These are phyloP conservation scores for Gadopsis bispinosus DNA, from an alignment of 2,797 vertebrate genomes.

Conservation along the genomic window DNA sequence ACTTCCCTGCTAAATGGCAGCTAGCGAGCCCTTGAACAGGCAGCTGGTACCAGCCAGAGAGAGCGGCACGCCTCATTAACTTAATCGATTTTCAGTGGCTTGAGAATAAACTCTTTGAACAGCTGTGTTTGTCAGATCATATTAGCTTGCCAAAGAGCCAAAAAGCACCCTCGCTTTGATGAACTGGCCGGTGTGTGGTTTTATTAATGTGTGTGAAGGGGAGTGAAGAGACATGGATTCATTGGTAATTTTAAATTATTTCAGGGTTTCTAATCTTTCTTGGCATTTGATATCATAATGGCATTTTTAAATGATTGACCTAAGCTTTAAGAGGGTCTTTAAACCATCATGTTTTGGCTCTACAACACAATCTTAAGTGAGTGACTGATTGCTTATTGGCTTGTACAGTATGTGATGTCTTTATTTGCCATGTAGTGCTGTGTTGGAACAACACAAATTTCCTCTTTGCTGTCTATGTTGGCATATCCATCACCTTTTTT, in stretches of 20 bases:
- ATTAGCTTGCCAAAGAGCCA: constrained; percentile 76
- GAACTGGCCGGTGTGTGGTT: constrained; percentile 41
- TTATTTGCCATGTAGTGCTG: constrained; percentile 16
- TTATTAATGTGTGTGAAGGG: constrained; percentile 15
- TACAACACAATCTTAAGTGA: neutral
- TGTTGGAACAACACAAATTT: constrained; percentile 36
- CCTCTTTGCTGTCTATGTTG: constrained; percentile 20
- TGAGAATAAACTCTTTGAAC: constrained; percentile 85
- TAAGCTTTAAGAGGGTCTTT: constrained; percentile 18
- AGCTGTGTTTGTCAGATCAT: constrained; percentile 85
- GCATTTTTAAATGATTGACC: constrained; percentile 14
- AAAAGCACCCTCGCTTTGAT: constrained; percentile 70
- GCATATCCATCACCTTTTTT: constrained; percentile 41
- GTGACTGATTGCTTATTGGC: constrained; percentile 29
- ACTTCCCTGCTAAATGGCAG: constrained; percentile 80
- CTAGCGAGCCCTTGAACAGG: constrained; percentile 73
- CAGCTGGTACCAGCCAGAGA: constrained; percentile 80
- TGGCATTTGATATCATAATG: constrained; percentile 30
- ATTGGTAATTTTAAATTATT: constrained; percentile 42
- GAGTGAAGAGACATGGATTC: constrained; percentile 38
- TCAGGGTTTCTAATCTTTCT: constrained; percentile 32
- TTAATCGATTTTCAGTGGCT: constrained; percentile 84
- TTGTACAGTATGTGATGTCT: neutral
- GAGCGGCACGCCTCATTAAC: constrained; percentile 83
- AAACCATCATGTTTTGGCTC: neutral